Base-by-base conservation (phyloP, 2,888 invertebrate species). In the Hecatera dysodea region DNA sequence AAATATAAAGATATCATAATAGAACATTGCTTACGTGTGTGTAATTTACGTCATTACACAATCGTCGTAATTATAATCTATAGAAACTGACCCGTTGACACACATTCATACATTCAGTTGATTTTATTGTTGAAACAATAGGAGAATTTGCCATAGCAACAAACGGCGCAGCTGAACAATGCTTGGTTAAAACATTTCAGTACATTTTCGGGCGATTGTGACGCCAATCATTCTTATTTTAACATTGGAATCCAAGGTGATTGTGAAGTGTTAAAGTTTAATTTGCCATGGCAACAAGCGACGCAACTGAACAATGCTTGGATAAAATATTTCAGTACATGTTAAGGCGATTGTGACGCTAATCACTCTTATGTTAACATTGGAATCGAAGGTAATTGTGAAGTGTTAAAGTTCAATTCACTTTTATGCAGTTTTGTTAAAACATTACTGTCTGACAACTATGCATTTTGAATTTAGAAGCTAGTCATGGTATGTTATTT, bases 51-150 rank as follows among this genome's bases (percentile, higher is more conserved):
- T 81, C 67, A 80, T 81, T 83, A 29, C 78, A 67, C 75, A 82
- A 85, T 83, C 72, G 74, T 67, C 65, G 75, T 87, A 88, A 88
- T 88, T 86, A 79, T 75, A 86, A 86, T 82, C 84, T 59, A 82
- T 82, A 82, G 72, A 77, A 79, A 82, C 68, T 87, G 87, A 86
- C 89, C 88, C 81, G 84, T 72, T 89, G 87, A 86, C 89, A 88
- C 63, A 89, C 79, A 88, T 88, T 67, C 76, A 71, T 66, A 74
- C 66, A 59, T 77, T 67, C 55, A 74, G 72, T 73, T 53, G 27
- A 66, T 78, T 78, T 78, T 67, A 83, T 76, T 76, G 80, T 74
- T 56, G 69, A 71, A 83, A 87, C 85, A 86, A 85, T 86, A 74
- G 80, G 50, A 59, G 65, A 67, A 68, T 77, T 70, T 71, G 64